phyloP scores from a whole-genome alignment of 2,888 invertebrate genomes.

The Globia sparganii region DNA sequence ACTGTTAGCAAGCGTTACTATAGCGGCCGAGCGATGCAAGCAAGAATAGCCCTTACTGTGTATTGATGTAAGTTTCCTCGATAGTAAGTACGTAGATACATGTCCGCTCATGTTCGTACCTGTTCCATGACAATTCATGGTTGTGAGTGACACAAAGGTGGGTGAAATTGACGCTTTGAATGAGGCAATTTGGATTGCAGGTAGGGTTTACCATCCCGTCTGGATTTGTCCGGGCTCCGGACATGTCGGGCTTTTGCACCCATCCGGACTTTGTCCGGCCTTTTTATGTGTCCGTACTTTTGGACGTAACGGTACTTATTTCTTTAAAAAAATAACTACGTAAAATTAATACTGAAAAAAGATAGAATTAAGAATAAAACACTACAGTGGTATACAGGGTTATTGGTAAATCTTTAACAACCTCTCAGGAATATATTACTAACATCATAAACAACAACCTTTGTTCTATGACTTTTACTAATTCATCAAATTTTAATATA shows the following conservation, averaged over 20 bases:
- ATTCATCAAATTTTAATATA: too few species aligned
- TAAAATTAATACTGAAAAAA: background rate
- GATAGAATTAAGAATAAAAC: background rate
- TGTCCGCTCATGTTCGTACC: constrained; percentile 16
- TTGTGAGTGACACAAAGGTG: constrained; percentile 18
- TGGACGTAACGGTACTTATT: background rate
- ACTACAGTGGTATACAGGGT: too few species aligned
- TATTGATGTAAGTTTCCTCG: too few species aligned
- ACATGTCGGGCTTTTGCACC: background rate
- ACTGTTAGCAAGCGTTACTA: too few species aligned
- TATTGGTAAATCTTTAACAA: too few species aligned
- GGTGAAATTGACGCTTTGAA: constrained; percentile 22
- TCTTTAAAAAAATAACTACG: background rate
- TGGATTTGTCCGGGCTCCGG: background rate
- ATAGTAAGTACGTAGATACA: constrained; percentile 4
- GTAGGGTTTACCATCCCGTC: background rate
- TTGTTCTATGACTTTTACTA: too few species aligned
- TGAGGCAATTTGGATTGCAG: constrained; percentile 7
- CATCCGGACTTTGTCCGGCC: background rate
- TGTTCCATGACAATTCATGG: constrained; percentile 18
- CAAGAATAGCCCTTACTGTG: too few species aligned
- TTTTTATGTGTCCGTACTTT: background rate
- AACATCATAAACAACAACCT: too few species aligned
- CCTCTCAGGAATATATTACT: too few species aligned
- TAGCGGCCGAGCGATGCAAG: too few species aligned